Percentiles rank a stretch among this genome's conserved stretches.
Evolutionary conservation across 2,888 invertebrate genomes (phyloP).

Genomic region (Phlogophora meticulosa): DNA sequence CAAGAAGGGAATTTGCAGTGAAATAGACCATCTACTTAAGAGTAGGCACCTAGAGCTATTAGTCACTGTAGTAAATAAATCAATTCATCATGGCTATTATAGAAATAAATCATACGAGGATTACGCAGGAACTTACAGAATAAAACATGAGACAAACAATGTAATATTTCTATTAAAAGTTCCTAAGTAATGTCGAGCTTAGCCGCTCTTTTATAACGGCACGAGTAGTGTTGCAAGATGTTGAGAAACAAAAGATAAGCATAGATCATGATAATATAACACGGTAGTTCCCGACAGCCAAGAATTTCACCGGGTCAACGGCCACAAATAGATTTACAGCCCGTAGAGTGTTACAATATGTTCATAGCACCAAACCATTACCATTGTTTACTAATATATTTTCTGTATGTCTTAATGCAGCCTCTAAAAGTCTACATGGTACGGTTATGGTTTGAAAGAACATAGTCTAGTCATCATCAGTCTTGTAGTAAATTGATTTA

Average conservation of each 20-base stretch:
- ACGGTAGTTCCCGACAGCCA: constrained; percentile 61
- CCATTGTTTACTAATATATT: constrained; percentile 50
- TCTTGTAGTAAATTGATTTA: too few species aligned
- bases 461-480: too few species aligned
- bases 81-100: background rate
- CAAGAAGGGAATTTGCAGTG: background rate
- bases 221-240: constrained; percentile 63
- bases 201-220: constrained; percentile 30
- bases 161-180: constrained; percentile 24
- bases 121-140: constrained; percentile 17
- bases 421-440: background rate
- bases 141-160: constrained; percentile 16
- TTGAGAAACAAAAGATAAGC: constrained; percentile 76
- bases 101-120: background rate
- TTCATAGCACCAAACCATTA: constrained; percentile 65
- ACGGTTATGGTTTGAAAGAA: background rate
- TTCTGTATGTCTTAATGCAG: constrained; percentile 22
- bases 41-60: constrained; percentile 6
- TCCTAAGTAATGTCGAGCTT: constrained; percentile 30
- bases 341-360: constrained; percentile 66
- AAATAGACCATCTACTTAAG: background rate
- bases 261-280: constrained; percentile 70
- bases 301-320: constrained; percentile 76
- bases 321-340: constrained; percentile 71
- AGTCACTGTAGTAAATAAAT: background rate